Evolutionary conservation across 2,797 vertebrate species (phyloP).

Genomic region (Smutsia temminckii): DNA sequence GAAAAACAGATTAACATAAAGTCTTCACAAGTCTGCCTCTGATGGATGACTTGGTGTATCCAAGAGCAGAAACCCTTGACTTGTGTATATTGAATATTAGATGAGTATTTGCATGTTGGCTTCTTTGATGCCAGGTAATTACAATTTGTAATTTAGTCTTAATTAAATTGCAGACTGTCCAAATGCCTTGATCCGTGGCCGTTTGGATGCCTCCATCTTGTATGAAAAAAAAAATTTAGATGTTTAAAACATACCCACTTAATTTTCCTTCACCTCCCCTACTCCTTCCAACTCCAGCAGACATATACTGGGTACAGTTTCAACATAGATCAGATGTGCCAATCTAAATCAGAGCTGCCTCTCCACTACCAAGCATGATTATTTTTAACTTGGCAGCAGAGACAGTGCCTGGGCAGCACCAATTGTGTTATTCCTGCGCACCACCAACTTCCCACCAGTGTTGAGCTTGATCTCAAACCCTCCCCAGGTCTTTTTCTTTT

Average conservation of each 20-base stretch:
- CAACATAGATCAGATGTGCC: background rate
- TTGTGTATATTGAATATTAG: background rate
- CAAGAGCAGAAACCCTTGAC: background rate
- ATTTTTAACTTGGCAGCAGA: background rate
- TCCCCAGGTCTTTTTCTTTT: background rate
- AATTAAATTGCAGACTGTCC: constrained; percentile 44
- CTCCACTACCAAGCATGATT: background rate
- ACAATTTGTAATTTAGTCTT: constrained; percentile 57
- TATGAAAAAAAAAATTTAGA: background rate
- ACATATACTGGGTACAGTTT: background rate
- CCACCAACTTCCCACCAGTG: accelerated
- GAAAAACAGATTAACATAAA: background rate
- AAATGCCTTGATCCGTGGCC: background rate
- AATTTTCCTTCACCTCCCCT: background rate
- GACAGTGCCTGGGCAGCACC: accelerated
- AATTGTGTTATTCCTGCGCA: background rate
- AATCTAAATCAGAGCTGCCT: background rate
- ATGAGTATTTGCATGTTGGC: background rate
- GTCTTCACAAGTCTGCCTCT: background rate
- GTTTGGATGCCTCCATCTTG: background rate
- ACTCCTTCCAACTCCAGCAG: background rate
- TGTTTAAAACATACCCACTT: background rate
- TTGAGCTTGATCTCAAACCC: background rate
- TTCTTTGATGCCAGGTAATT: constrained; percentile 33
- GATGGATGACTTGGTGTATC: background rate